These are phyloP conservation scores for Otolemur garnettii DNA, from an alignment of 2,113 vertebrate genomes.

Conservation along the genomic window DNA sequence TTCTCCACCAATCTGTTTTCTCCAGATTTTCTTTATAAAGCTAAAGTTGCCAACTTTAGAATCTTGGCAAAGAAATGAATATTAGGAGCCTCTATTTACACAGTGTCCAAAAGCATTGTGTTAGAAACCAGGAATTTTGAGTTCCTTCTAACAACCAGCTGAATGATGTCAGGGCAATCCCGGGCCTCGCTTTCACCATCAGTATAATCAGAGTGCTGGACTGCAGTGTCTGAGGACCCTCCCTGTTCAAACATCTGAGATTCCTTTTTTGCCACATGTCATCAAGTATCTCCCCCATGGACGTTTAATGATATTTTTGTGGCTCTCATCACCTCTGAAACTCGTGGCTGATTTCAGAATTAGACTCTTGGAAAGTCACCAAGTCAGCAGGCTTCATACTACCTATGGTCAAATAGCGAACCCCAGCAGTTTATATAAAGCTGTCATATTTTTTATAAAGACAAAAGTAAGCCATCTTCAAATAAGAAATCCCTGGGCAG, in stretches of 20 bases:
- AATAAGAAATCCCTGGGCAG: conserved; percentile 73
- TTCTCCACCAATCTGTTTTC: background rate
- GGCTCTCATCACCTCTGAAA: background rate
- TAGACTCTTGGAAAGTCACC: background rate
- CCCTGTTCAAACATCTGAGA: background rate
- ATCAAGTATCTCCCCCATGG: background rate
- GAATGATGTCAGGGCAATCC: background rate
- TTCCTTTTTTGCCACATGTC: background rate
- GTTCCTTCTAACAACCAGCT: background rate
- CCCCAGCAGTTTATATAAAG: conserved; percentile 74
- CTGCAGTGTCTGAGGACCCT: background rate
- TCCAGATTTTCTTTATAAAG: background rate
- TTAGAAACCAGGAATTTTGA: conserved; percentile 4
- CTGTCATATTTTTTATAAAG: conserved; percentile 87
- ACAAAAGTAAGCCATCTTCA: conserved; percentile 80
- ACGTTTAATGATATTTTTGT: background rate
- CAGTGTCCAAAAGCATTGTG: background rate
- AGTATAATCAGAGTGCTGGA: background rate
- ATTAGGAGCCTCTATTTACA: background rate
- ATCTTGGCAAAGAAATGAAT: background rate
- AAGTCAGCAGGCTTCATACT: background rate
- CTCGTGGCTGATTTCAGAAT: background rate
- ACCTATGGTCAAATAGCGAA: conserved; percentile 48
- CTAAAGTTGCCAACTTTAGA: conserved; percentile 54
- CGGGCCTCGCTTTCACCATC: background rate